Evolutionary conservation across 2,888 invertebrate genomes (phyloP).

Genomic region (Diachrysia chrysitis): DNA sequence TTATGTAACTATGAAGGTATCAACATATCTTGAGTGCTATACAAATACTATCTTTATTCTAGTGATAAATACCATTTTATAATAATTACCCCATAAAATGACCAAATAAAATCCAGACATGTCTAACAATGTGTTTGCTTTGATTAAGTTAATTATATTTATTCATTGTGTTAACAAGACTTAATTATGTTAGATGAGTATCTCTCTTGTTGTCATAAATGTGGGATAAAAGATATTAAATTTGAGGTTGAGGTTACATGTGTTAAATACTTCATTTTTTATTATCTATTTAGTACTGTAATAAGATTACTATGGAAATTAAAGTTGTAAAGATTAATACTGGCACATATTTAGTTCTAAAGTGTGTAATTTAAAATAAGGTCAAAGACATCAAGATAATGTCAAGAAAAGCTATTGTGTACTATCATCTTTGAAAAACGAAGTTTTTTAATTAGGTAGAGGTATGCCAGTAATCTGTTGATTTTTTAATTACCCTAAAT

Average conservation of each 20-base stretch:
- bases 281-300: neutral
- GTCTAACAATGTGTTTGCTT: neutral
- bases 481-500: no score
- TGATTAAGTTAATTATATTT: neutral
- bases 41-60: neutral
- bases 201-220: neutral
- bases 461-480: no score
- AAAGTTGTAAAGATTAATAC: neutral
- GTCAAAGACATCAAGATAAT: neutral
- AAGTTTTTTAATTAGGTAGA: no score
- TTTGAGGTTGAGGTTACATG: conserved; percentile 22
- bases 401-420: neutral
- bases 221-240: conserved; percentile 8
- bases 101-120: conserved; percentile 1
- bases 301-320: neutral
- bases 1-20: no score
- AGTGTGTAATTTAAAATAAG: neutral
- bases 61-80: neutral
- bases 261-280: neutral
- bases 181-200: conserved; percentile 19
- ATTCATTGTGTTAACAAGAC: conserved; percentile 10
- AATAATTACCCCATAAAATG: neutral
- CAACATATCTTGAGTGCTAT: no score
- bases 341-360: neutral
- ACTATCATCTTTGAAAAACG: neutral